Evolutionary conservation across 2,888 invertebrate genomes (phyloP), one percentile per base, ranked within the genome.

Genomic region (Melanostoma mellinum): DNA sequence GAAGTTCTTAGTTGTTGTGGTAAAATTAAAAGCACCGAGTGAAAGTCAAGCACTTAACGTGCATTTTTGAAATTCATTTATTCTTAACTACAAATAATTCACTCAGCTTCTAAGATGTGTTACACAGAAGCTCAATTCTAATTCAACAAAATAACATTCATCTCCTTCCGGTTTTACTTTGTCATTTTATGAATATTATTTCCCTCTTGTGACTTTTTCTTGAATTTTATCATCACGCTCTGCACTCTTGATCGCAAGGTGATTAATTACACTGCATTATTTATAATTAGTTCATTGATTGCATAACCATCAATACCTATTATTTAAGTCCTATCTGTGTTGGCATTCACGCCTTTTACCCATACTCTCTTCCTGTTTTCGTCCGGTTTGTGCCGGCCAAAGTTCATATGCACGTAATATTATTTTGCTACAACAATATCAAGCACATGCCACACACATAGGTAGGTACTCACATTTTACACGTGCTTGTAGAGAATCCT

Each of bases 221-320:
- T 32, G 52, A 32, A 52, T 52, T 52, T 30, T 33, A n/a, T 52
- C 32, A 52, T 33, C 8, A 52, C 52, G 55, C 38, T 38, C 30
- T 38, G 8, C 8, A 2, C 1, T 40, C 30, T 38, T 46, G 56
- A 40, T 69, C 36, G 53, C 42, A 63, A 8, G 35, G 67, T 76
- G 76, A 81, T 76, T 76, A 76, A 81, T 81, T 72, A 48, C 8
- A 42, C 81, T 61, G 76, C 81, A 81, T 72, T 81, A 76, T 30
- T 72, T 72, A 60, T 76, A 81, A 81, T 81, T 76, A 76, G 71
- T 76, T 81, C 76, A 81, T 76, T 76, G 76, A 81, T 81, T 81
- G 81, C 81, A 76, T 55, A 67, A 72, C 71, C 60, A 76, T 76
- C 67, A 69, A 75, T 55, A 63, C 60, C 74, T 75, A 58, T 75